phyloP scores from a whole-genome alignment of 2,888 invertebrate genomes.

The Gisinianus flammeolus region DNA sequence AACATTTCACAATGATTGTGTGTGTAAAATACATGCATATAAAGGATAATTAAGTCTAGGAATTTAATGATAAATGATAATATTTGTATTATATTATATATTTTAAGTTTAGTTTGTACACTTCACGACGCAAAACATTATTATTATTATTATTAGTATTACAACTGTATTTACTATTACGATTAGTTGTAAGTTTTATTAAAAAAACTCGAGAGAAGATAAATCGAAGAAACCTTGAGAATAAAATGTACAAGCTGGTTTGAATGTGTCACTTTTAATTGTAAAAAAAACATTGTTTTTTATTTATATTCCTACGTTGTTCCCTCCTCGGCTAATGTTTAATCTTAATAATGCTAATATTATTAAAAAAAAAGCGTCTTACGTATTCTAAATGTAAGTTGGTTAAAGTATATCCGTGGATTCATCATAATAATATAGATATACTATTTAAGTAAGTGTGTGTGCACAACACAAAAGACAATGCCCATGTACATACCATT shows the following conservation, averaged over 20 bases:
- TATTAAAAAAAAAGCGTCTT: background rate
- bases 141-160: background rate
- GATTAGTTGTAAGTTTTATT: background rate
- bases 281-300: background rate
- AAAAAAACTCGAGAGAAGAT: background rate
- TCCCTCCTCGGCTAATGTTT: too few relatives aligned
- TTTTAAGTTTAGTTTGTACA: too few relatives aligned
- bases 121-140: background rate
- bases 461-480: background rate
- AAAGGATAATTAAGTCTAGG: too few relatives aligned
- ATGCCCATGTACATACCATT: background rate
- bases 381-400: background rate
- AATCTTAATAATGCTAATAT: background rate
- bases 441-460: background rate
- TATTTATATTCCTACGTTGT: background rate
- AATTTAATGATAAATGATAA: background rate
- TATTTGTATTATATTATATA: too few relatives aligned
- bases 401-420: background rate
- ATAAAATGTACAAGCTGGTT: background rate
- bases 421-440: background rate
- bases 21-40: too few relatives aligned
- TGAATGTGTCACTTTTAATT: background rate
- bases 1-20: too few relatives aligned
- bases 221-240: background rate
- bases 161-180: background rate